Evolutionary conservation across 1,140 invertebrate genomes (phyloP).

Genomic region (Hypothenemus hampei): DNA sequence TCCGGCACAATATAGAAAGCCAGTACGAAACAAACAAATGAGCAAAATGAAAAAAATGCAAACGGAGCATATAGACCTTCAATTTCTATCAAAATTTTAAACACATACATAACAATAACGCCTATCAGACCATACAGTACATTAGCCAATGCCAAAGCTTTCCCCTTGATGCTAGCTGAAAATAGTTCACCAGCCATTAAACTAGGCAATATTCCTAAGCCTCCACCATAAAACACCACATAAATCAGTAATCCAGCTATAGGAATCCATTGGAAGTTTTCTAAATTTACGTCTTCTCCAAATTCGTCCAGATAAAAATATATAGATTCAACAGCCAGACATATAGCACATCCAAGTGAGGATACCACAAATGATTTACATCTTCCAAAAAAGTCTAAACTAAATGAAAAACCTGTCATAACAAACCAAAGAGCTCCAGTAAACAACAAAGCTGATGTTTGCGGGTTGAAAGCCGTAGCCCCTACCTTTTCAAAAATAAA

Average conservation of each 20-base stretch:
- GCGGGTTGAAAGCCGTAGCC: slow-evolving; percentile 58
- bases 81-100: slow-evolving; percentile 1
- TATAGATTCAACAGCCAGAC: slow-evolving; percentile 49
- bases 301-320: slow-evolving; percentile 31
- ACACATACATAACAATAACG: neutral
- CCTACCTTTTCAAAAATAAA: slow-evolving; percentile 49
- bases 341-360: slow-evolving; percentile 19
- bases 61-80: slow-evolving; percentile 25
- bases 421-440: slow-evolving; percentile 57
- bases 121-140: neutral
- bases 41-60: neutral
- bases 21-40: neutral
- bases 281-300: slow-evolving; percentile 26
- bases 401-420: too few relatives aligned
- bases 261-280: slow-evolving; percentile 37
- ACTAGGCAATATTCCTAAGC: neutral
- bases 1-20: slow-evolving; percentile 6
- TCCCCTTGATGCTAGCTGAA: slow-evolving; percentile 8
- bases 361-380: slow-evolving; percentile 26
- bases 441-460: slow-evolving; percentile 54
- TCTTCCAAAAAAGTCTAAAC: slow-evolving; percentile 41
- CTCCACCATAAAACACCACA: slow-evolving; percentile 27
- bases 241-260: slow-evolving; percentile 32
- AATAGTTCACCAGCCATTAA: slow-evolving; percentile 12
- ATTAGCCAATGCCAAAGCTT: neutral